These are phyloP conservation scores for Melanaphis sacchari DNA, from an alignment of 1,140 invertebrate genomes.

Conservation along the genomic window DNA sequence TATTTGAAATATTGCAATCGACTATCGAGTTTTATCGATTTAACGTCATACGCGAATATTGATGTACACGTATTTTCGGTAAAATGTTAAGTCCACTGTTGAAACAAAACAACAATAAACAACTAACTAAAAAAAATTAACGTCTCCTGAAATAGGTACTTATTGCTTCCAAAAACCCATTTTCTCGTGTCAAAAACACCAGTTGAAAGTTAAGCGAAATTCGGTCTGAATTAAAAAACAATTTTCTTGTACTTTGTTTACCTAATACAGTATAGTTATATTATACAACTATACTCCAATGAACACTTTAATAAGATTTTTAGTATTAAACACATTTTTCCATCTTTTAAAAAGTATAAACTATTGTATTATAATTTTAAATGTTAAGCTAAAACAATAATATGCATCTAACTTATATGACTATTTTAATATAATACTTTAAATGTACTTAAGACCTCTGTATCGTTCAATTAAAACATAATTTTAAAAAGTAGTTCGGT, in stretches of 20 bases:
- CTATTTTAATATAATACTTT: too few relatives aligned
- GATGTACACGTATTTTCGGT: neutral
- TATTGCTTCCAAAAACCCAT: neutral
- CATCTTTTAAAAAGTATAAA: neutral
- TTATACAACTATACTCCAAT: neutral
- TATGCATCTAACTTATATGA: neutral
- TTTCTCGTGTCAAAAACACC: neutral
- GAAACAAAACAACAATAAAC: neutral
- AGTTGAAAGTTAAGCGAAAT: neutral
- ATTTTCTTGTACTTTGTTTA: neutral
- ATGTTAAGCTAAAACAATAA: neutral
- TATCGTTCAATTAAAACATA: too few relatives aligned
- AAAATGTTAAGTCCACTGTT: neutral
- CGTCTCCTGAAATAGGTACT: neutral
- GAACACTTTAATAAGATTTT: neutral
- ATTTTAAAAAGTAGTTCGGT: neutral
- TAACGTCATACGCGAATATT: neutral
- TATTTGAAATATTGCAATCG: neutral
- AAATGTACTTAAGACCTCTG: too few relatives aligned
- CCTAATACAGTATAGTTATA: neutral
- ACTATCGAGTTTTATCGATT: neutral
- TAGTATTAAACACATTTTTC: neutral
- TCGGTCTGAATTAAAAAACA: neutral
- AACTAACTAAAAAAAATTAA: conserved; percentile 15
- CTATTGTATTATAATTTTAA: neutral